Evolutionary conservation across 2,797 vertebrate species (phyloP).

Genomic region (Enteromius radiatus): DNA sequence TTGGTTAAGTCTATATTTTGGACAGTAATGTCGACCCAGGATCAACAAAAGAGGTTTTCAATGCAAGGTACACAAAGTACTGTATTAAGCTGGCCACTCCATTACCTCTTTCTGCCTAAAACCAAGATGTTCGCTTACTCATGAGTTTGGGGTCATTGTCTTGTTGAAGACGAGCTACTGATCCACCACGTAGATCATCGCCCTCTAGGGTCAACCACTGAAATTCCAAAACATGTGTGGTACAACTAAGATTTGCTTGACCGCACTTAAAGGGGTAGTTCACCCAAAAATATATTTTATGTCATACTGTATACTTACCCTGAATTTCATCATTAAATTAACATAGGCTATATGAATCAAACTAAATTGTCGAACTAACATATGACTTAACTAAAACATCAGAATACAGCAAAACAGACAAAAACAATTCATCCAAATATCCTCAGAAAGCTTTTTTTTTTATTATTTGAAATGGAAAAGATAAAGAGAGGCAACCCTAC

Average conservation of each 20-base stretch:
- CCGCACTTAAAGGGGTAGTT: too few relatives aligned
- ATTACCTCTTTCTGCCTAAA: background rate
- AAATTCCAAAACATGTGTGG: background rate
- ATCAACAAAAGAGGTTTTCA: too few relatives aligned
- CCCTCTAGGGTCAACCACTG: background rate
- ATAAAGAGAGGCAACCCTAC: conserved; percentile 39
- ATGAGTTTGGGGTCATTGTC: background rate
- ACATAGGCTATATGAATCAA: too few relatives aligned
- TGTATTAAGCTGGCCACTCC: background rate
- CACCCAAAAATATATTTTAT: too few relatives aligned
- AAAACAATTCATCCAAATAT: background rate
- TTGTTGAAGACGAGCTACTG: background rate
- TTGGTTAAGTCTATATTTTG: too few relatives aligned
- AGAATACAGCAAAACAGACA: background rate
- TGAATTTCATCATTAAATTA: too few relatives aligned
- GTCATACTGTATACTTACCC: too few relatives aligned
- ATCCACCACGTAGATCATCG: background rate
- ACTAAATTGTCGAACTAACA: too few relatives aligned
- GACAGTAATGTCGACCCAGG: too few relatives aligned
- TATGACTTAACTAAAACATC: background rate
- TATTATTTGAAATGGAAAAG: conserved; percentile 46
- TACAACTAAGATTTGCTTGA: too few relatives aligned
- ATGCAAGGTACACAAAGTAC: too few relatives aligned
- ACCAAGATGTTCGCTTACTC: background rate
- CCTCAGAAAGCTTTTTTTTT: conserved; percentile 15